Conservation (phyloP, 2,113 vertebrate species). For the Cygnus buccinator region DNA sequence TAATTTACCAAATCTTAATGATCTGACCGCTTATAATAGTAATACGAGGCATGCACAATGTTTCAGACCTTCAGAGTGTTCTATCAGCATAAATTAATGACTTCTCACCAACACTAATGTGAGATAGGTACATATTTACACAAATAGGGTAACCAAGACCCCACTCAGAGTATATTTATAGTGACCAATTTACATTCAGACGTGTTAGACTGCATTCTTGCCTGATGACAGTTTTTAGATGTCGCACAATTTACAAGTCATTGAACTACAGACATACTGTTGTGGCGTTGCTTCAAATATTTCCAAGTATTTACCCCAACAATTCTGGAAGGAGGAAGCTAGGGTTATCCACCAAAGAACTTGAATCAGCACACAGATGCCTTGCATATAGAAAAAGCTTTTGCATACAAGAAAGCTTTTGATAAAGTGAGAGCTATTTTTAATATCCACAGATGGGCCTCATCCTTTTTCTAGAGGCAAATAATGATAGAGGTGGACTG, state of each 20-base stretch:
- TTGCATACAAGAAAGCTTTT: not conserved
- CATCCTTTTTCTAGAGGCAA: not conserved
- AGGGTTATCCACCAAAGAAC: not conserved
- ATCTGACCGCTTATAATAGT: not conserved
- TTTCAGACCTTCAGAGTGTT: not conserved
- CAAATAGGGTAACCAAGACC: not conserved
- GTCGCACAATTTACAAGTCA: not conserved
- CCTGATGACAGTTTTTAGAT: not conserved
- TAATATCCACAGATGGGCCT: not conserved
- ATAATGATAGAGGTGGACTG: not conserved
- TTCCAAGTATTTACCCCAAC: not conserved
- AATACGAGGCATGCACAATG: not conserved
- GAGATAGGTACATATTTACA: not conserved
- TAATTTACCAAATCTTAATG: not conserved
- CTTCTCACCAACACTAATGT: not conserved
- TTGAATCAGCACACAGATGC: not conserved
- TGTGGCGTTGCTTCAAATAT: not conserved
- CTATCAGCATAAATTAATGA: not conserved
- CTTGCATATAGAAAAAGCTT: not conserved
- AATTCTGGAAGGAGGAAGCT: not conserved
- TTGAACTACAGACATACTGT: not conserved
- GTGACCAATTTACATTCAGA: not conserved
- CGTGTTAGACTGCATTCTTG: not conserved
- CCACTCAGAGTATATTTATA: not conserved
- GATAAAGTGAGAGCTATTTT: not conserved